Evolutionary conservation across 2,797 vertebrate species (phyloP), one percentile per base, ranked within the genome.

Genomic region (Trichosurus vulpecula): DNA sequence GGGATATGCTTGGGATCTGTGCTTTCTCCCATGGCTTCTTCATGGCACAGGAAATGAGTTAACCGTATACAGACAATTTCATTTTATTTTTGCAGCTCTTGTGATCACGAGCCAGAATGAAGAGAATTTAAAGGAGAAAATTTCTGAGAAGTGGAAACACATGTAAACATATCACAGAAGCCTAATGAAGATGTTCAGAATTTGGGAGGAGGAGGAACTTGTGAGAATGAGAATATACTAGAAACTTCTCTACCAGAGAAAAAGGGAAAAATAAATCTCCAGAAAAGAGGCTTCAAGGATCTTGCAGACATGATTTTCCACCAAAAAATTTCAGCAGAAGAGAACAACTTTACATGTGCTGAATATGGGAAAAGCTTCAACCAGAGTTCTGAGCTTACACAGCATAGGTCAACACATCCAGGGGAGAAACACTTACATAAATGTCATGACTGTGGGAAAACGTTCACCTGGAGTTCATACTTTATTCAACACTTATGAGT

Each of bases 61-160:
- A 74, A 74, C 16, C 41, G 2, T 74, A 41, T 41, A 19, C 6
- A 25, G 81, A 47, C 2, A 81, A 47, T 8, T 58, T 58, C 29
- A 58, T 58, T 58, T 56, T 27, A 47, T 87, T 81, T 31, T 93
- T 92, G 92, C 91, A 55, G 96, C 91, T 10, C 66, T 94, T 11
- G 92, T 66, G 12, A 91, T 61, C 87, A 29, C 47, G 29, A 95
- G 89, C 25, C 91, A 96, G 53, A 94, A 74, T 3, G 93, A 96
- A 12, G 93, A 91, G 54, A 93, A 94, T n/a, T 2, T 19, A 47
- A 41, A 81, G 19, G 8, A 81, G n/a, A 81, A 74, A 74, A 74
- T 74, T 22, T 92, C 92, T 91, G 35, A 35, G 41, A 52, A 87
- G 41, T 31, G 5, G 89, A 91, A 51, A 89, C 54, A 2, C 51